These are phyloP conservation scores for Trematomus loennbergii DNA, from an alignment of 2,113 vertebrate genomes.

Conservation along the genomic window DNA sequence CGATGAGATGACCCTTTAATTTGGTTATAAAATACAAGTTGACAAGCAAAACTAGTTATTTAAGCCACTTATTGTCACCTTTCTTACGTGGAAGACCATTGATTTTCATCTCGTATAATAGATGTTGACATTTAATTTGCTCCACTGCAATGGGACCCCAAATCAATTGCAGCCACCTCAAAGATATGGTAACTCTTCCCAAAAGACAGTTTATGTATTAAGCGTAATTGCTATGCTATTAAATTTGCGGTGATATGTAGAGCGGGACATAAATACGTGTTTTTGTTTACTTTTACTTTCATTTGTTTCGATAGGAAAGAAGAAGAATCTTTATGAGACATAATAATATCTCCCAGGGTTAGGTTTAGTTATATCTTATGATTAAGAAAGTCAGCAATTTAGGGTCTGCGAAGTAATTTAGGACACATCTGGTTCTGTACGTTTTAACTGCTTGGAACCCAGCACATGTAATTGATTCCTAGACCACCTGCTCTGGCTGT, in stretches of 20 bases:
- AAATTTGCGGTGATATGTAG: slow-evolving; percentile 18
- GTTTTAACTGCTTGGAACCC: slow-evolving; percentile 3
- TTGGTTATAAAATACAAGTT: neutral
- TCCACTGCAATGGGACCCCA: slow-evolving; percentile 53
- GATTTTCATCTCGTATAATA: slow-evolving; percentile 66
- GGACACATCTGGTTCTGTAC: neutral
- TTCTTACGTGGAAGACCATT: slow-evolving; percentile 47
- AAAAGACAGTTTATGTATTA: slow-evolving; percentile 35
- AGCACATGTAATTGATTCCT: slow-evolving; percentile 27
- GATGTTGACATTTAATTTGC: slow-evolving; percentile 77
- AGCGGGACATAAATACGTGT: neutral
- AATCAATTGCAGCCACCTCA: slow-evolving; percentile 65
- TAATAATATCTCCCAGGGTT: neutral
- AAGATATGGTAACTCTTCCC: slow-evolving; percentile 35
- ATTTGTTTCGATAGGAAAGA: neutral
- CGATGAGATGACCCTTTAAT: neutral
- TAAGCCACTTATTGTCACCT: neutral
- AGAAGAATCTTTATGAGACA: slow-evolving; percentile 10
- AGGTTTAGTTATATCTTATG: neutral
- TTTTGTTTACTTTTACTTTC: slow-evolving; percentile 9
- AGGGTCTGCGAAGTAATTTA: slow-evolving; percentile 1
- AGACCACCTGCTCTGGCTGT: neutral
- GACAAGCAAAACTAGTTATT: neutral
- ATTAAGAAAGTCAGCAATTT: slow-evolving; percentile 10
- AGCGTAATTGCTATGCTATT: slow-evolving; percentile 11